Conservation (phyloP, 1,140 invertebrate species). For the Trichonephila clavipes region DNA sequence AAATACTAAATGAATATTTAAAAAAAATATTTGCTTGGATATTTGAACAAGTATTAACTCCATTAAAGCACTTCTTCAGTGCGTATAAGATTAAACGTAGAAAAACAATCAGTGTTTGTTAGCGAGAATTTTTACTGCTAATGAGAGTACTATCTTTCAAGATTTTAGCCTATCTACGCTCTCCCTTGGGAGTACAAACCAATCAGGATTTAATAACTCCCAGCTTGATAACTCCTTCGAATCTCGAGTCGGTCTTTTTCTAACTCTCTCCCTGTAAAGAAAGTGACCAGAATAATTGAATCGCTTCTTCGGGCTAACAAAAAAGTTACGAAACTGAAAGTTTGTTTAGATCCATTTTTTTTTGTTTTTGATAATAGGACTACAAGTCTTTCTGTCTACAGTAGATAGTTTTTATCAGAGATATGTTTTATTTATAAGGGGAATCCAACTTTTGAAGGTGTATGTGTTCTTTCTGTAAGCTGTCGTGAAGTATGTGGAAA, state of each 20-base stretch:
- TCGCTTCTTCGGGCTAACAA: background rate
- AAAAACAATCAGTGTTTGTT: background rate
- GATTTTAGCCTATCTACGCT: background rate
- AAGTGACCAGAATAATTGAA: background rate
- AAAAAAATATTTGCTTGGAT: too few relatives aligned
- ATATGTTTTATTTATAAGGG: too few relatives aligned
- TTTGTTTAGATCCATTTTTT: background rate
- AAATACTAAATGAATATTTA: too few relatives aligned
- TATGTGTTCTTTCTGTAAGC: too few relatives aligned
- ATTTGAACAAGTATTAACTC: too few relatives aligned
- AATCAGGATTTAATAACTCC: constrained; percentile 12
- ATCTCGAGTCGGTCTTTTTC: background rate
- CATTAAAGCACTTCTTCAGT: too few relatives aligned
- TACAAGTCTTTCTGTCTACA: background rate
- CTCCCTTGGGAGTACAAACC: background rate
- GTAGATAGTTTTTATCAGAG: too few relatives aligned
- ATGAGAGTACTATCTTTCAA: background rate
- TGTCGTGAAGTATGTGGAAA: too few relatives aligned
- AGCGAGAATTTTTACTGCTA: background rate
- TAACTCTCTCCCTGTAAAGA: background rate
- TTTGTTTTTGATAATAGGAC: background rate
- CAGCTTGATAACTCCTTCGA: background rate
- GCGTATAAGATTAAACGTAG: too few relatives aligned
- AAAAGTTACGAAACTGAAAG: background rate
- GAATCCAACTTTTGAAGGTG: too few relatives aligned